Evolutionary conservation across 64 coral and sea anemone species (phyloP).

Genomic region (Cladopsammia gracilis): DNA sequence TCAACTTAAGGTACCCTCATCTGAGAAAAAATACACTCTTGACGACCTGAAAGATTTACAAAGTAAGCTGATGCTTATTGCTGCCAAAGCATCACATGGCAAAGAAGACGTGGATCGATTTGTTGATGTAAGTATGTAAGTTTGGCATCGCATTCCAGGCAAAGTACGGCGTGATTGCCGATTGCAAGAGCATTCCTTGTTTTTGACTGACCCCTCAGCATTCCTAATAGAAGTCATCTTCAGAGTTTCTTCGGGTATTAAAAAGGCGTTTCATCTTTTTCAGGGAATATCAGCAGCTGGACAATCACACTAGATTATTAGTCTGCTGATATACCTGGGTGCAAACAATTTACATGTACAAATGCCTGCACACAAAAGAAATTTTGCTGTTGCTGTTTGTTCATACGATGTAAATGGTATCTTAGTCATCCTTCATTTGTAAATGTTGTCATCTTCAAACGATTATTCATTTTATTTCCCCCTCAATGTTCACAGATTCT

Average conservation of each 20-base stretch:
- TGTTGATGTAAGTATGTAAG: conserved; percentile 49
- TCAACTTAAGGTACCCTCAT: not conserved
- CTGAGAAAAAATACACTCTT: not conserved
- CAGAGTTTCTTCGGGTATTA: not conserved
- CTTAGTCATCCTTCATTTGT: too few relatives aligned
- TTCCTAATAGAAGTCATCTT: not conserved
- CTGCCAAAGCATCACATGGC: conserved; percentile 61
- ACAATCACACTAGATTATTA: too few relatives aligned
- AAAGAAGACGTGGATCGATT: conserved; percentile 64
- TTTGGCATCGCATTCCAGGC: too few relatives aligned
- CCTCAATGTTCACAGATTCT: conserved; percentile 39
- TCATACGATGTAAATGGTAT: too few relatives aligned
- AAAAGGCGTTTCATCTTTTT: not conserved
- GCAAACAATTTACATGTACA: too few relatives aligned
- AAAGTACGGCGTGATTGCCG: not conserved
- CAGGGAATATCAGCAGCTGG: too few relatives aligned
- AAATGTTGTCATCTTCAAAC: too few relatives aligned
- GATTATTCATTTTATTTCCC: too few relatives aligned
- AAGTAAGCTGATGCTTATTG: conserved; percentile 79
- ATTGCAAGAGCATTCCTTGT: not conserved
- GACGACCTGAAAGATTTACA: conserved; percentile 68
- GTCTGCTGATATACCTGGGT: too few relatives aligned
- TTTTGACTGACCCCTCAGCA: not conserved
- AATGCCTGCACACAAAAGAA: too few relatives aligned
- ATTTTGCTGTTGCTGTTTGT: too few relatives aligned